Base-by-base conservation (phyloP, 1,140 invertebrate genomes). In the Euwallacea similis region DNA sequence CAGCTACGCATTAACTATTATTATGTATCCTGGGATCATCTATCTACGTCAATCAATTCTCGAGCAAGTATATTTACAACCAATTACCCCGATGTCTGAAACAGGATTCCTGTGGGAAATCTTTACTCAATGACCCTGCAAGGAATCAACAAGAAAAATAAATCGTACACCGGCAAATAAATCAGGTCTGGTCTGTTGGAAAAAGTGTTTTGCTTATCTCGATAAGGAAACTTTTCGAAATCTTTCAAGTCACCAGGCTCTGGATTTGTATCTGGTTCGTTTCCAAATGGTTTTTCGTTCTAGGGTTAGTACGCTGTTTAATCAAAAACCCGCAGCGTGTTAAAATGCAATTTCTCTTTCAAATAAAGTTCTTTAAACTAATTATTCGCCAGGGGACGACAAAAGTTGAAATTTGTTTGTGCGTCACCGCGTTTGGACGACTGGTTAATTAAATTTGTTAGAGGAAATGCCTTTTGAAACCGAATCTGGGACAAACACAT, bases 71-170 rank as follows among this genome's bases (percentile, higher is more conserved):
- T 66, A 55, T 66, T 66, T 66, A 66, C 64, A 56, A 66, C 64
- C 64, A 66, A 66, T 66, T 66, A 66, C 42, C 9, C 8, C 11
- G 42, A 13, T 42, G 53, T 55, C 64, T 56, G 64, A 44, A 66
- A 42, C 47, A 66, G 15, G 44, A 66, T 11, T 53, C 63, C 8
- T 15, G 13, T 44, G 64, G 64, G 64, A 66, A 66, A 66, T 66
- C 64, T 58, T 56, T 66, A 66, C 64, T 56, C 53, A 66, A 66
- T 66, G 64, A 66, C 64, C 54, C 64, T 58, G 43, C 54, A 15
- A 66, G 64, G 64, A 66, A 66, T 58, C 64, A 58, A 66, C 53
- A 66, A 66, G 64, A 66, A 66, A 66, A 66, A 66, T 58, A 66
- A 66, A 66, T 66, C 50, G 47, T n/a, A 13, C 7, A 13, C 7